These are phyloP conservation scores for Malurus alboscapulatus DNA, from an alignment of 2,113 vertebrate species.

Conservation along the genomic window DNA sequence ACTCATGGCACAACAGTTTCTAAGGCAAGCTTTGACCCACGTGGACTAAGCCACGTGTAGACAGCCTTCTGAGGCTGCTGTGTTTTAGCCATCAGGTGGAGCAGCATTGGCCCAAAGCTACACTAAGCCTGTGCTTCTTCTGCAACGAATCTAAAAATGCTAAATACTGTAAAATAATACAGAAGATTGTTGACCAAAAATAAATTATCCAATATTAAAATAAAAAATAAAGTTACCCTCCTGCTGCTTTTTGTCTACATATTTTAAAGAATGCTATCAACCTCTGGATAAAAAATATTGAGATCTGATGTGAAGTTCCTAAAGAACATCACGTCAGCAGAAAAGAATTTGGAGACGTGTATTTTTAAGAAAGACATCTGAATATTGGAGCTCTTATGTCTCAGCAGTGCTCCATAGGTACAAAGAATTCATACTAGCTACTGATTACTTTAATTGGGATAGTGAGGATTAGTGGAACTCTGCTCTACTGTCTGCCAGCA, in stretches of 20 bases:
- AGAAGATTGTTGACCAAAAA: not conserved
- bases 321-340: not conserved
- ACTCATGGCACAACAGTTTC: not conserved
- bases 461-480: not conserved
- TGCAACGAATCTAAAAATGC: not conserved
- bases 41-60: accelerated
- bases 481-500: not conserved
- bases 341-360: not conserved
- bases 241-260: not conserved
- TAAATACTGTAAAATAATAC: not conserved
- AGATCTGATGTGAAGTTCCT: not conserved
- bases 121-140: not conserved
- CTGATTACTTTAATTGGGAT: not conserved
- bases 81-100: not conserved
- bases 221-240: not conserved
- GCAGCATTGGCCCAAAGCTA: not conserved
- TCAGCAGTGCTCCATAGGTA: not conserved
- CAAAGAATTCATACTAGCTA: not conserved
- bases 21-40: not conserved
- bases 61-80: not conserved
- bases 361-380: not conserved
- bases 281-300: not conserved
- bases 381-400: not conserved
- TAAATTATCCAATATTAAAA: not conserved
- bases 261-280: not conserved